Conservation (phyloP, 35 echinoderm and acorn worm species). For the Strongylocentrotus purpuratus region DNA sequence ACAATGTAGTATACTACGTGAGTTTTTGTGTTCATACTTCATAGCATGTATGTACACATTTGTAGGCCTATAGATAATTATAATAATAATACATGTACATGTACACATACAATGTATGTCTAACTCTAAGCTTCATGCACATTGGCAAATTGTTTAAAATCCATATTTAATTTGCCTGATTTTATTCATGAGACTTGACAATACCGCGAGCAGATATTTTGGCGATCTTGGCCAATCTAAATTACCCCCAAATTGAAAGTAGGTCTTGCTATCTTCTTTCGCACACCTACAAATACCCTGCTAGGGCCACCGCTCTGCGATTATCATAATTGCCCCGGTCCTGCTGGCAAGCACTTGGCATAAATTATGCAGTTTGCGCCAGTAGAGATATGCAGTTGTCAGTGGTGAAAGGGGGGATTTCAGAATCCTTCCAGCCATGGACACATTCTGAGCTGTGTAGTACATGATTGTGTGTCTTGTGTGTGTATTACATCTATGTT, state of each 20-base stretch:
- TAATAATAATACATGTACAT: too few relatives aligned
- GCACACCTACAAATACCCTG: background rate
- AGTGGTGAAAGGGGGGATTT: conserved; percentile 20
- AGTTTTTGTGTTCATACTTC: too few relatives aligned
- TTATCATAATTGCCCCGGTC: conserved; percentile 20
- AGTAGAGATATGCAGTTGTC: conserved; percentile 25
- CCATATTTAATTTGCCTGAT: background rate
- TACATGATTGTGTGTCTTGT: background rate
- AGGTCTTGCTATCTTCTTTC: background rate
- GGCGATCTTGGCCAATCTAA: background rate
- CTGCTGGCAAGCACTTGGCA: background rate
- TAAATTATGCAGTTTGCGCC: conserved; percentile 26
- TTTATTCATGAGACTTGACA: background rate
- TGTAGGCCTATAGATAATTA: too few relatives aligned
- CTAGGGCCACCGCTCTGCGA: background rate
- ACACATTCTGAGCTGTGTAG: background rate
- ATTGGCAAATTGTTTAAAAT: too few relatives aligned
- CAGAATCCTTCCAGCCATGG: background rate
- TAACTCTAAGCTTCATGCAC: too few relatives aligned
- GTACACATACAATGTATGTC: too few relatives aligned
- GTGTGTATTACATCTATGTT: background rate
- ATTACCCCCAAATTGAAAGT: background rate
- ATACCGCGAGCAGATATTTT: background rate
- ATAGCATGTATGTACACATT: too few relatives aligned
- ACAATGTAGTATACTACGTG: too few relatives aligned